phyloP scores from a whole-genome alignment of 2,797 vertebrate species.

The Sebastes iracundus region DNA sequence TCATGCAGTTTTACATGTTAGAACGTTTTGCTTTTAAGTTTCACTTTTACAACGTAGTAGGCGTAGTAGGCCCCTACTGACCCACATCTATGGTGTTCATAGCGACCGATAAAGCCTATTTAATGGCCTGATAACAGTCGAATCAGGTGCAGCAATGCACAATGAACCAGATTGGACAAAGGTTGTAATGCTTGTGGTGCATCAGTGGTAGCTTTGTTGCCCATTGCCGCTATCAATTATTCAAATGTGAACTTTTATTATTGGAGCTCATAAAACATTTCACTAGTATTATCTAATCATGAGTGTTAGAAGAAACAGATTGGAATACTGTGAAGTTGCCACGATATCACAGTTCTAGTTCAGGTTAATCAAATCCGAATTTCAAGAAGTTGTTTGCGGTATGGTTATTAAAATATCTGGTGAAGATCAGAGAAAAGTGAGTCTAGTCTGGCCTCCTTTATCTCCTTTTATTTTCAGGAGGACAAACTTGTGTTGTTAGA shows the following conservation, averaged over 20 bases:
- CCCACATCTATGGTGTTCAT: too few species aligned
- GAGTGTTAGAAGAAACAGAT: not conserved
- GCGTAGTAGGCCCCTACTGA: too few species aligned
- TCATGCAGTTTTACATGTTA: too few species aligned
- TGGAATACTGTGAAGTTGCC: not conserved
- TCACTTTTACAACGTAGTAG: too few species aligned
- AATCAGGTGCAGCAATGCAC: not conserved
- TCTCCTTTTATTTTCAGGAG: not conserved
- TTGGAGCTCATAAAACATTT: not conserved
- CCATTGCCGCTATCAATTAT: not conserved
- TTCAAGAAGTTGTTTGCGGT: not conserved
- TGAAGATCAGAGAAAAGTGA: not conserved
- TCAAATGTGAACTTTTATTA: conserved; percentile 1
- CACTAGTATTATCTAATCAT: not conserved
- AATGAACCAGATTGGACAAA: not conserved
- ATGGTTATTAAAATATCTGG: not conserved
- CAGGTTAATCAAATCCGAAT: not conserved
- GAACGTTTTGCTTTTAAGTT: too few species aligned
- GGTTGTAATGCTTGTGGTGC: not conserved
- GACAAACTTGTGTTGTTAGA: not conserved
- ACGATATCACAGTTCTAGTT: not conserved
- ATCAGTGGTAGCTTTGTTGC: not conserved
- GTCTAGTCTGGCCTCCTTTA: not conserved
- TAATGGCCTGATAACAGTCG: too few species aligned
- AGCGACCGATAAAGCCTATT: too few species aligned